These are phyloP conservation scores for Anastrepha obliqua DNA, from an alignment of 1,140 invertebrate species.

Conservation along the genomic window DNA sequence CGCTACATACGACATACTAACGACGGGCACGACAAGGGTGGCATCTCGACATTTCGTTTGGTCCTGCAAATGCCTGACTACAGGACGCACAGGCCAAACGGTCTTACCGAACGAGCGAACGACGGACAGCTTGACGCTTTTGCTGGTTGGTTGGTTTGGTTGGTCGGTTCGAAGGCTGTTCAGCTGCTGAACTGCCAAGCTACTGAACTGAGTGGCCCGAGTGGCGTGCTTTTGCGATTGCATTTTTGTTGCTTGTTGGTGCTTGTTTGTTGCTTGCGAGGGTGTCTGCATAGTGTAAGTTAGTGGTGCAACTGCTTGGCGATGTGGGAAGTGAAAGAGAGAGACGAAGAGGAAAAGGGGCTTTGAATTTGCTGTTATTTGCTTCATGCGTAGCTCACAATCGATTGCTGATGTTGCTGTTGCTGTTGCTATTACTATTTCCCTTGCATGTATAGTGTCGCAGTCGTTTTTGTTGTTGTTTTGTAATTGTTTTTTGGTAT, in stretches of 20 bases:
- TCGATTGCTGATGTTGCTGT: slow-evolving; percentile 7
- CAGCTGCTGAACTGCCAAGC: neutral
- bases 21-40: neutral
- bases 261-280: neutral
- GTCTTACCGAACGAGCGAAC: slow-evolving; percentile 2
- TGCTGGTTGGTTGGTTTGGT: slow-evolving; percentile 36
- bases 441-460: neutral
- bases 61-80: slow-evolving; percentile 35
- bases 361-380: slow-evolving; percentile 4
- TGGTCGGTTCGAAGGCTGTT: slow-evolving; percentile 37
- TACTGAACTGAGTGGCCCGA: neutral
- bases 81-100: slow-evolving; percentile 43
- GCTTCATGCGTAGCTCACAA: slow-evolving; percentile 46
- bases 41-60: slow-evolving; percentile 17
- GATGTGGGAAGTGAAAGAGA: neutral
- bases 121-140: slow-evolving; percentile 40
- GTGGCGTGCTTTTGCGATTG: neutral
- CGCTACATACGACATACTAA: neutral
- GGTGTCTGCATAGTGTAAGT: slow-evolving; percentile 32
- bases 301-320: slow-evolving; percentile 7
- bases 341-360: neutral
- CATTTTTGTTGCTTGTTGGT: slow-evolving; percentile 27
- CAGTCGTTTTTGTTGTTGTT: neutral
- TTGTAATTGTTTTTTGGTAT: neutral
- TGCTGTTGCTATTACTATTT: neutral